Evolutionary conservation across 2,888 invertebrate genomes (phyloP).

Genomic region (Oligia fasciuncula): DNA sequence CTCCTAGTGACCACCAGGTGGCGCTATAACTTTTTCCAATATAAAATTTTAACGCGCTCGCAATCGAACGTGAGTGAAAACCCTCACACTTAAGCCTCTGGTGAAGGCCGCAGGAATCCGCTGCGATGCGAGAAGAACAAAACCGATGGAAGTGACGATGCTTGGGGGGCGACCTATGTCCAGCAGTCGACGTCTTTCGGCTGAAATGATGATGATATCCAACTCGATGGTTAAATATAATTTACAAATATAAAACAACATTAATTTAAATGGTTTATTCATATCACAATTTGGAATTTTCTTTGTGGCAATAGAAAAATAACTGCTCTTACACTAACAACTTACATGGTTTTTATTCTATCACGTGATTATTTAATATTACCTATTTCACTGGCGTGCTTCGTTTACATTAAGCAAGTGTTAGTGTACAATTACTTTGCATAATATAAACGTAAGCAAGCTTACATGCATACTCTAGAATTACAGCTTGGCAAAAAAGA

Average conservation of each 20-base stretch:
- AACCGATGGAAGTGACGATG: too few relatives aligned
- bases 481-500: slow-evolving; percentile 25
- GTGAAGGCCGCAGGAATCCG: background rate
- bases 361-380: slow-evolving; percentile 11
- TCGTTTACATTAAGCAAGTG: slow-evolving; percentile 4
- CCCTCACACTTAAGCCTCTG: too few relatives aligned
- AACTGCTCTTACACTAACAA: slow-evolving; percentile 60
- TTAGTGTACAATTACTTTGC: slow-evolving; percentile 1
- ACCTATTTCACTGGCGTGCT: slow-evolving; percentile 2
- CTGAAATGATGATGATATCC: too few relatives aligned
- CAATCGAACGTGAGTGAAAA: too few relatives aligned
- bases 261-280: slow-evolving; percentile 71
- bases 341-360: slow-evolving; percentile 27
- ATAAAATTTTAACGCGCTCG: too few relatives aligned
- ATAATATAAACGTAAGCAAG: slow-evolving; percentile 19
- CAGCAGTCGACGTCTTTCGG: too few relatives aligned
- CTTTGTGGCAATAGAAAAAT: slow-evolving; percentile 71
- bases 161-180: too few relatives aligned
- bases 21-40: too few relatives aligned
- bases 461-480: background rate
- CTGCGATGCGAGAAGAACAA: too few relatives aligned
- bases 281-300: slow-evolving; percentile 78
- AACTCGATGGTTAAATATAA: background rate
- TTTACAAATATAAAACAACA: slow-evolving; percentile 3
- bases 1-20: too few relatives aligned